Evolutionary conservation across 2,113 vertebrate genomes (phyloP), one percentile per base, ranked within the genome.

Genomic region (Vulpes lagopus): DNA sequence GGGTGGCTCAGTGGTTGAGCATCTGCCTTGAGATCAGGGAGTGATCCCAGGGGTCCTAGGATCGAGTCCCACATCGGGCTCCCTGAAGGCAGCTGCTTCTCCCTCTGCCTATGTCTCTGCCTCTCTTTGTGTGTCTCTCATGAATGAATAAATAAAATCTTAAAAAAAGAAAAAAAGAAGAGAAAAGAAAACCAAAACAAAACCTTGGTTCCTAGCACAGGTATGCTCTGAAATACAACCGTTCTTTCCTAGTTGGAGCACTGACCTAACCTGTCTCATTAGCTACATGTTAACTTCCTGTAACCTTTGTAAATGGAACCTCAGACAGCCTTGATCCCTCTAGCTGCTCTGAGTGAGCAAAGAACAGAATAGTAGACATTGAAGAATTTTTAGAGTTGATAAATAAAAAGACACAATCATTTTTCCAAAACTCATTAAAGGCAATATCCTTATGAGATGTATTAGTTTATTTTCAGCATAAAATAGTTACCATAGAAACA

Each of bases 401-500:
- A 91, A 94, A 81, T 81, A 91, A 76, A 87, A 74, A 93, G 60
- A 53, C 25, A 27, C 23, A 69, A 10, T 79, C 85, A 74, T 93
- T 95, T 98, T 20, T 79, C 16, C 67, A 95, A 67, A 60, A 57
- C 53, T 76, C 60, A 89, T 11, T 88, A 96, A 7, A 32, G 74
- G 0, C 53, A 85, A 95, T 94, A 55, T 30, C 92, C 49, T 92
- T 74, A 23, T 51, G 3, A 94, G 25, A 97, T 95, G 78, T 23
- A 97, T 97, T 96, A 89, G 38, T 93, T 96, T 98, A 96, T 51
- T 87, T 96, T 95, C 91, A n/a, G 62, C 91, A 57, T 59, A 91
- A 95, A 91, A 53, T 64, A 83, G 78, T 96, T 49, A 62, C 83
- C 82, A 65, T 92, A 81, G 96, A 98, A 97, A 97, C 62, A 65